phyloP scores from a whole-genome alignment of 2,888 invertebrate genomes.

The Drosophila greeni region DNA sequence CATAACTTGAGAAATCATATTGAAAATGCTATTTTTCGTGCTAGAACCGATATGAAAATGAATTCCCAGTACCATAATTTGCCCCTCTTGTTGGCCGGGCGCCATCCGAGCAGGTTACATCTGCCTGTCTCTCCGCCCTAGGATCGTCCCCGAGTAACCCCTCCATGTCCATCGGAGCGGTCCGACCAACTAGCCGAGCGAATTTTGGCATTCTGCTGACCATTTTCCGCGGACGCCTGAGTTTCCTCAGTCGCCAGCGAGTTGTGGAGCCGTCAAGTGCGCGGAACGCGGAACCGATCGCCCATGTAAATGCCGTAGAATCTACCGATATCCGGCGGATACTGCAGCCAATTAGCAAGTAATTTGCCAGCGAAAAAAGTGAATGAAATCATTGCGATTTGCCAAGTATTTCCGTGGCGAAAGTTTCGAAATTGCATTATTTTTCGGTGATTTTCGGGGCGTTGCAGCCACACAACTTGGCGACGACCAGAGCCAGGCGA shows the following conservation, averaged over 20 bases:
- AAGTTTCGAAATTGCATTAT: slow-evolving; percentile 55
- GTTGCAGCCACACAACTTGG: slow-evolving; percentile 37
- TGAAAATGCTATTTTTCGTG: background rate
- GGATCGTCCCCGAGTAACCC: slow-evolving; percentile 21
- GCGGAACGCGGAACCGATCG: slow-evolving; percentile 51
- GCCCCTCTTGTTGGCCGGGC: slow-evolving; percentile 50
- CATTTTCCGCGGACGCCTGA: slow-evolving; percentile 73
- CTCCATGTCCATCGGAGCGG: slow-evolving; percentile 19
- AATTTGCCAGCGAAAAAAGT: slow-evolving; percentile 36
- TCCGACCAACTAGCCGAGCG: slow-evolving; percentile 32
- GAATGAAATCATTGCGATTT: slow-evolving; percentile 47
- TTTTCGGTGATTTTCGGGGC: slow-evolving; percentile 44
- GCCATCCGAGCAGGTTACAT: slow-evolving; percentile 54
- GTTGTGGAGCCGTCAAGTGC: slow-evolving; percentile 66
- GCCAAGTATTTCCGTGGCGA: slow-evolving; percentile 26
- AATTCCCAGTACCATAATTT: background rate
- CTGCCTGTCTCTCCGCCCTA: slow-evolving; percentile 35
- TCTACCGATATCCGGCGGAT: slow-evolving; percentile 17
- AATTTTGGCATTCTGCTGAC: slow-evolving; percentile 59
- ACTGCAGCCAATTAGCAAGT: slow-evolving; percentile 19
- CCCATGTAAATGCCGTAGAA: slow-evolving; percentile 18
- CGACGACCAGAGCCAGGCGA: slow-evolving; percentile 47
- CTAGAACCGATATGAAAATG: background rate
- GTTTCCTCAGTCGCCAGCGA: slow-evolving; percentile 62
- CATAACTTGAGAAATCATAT: background rate